These are phyloP conservation scores for Trichechus manatus DNA, from an alignment of 2,113 vertebrate species.

Conservation along the genomic window DNA sequence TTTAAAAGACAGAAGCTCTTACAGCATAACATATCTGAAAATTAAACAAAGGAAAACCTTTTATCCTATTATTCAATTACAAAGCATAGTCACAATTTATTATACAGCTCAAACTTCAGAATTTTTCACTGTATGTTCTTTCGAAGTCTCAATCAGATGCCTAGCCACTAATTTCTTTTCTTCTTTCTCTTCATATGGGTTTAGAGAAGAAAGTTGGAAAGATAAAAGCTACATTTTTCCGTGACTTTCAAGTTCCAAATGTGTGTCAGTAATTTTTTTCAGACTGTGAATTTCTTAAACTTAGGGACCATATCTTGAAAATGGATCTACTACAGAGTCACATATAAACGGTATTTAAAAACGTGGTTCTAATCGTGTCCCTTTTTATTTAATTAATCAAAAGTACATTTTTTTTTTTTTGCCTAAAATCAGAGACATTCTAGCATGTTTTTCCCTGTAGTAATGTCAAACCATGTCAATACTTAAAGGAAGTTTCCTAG, in stretches of 20 bases:
- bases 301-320: background rate
- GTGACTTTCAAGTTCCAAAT: constrained; percentile 43
- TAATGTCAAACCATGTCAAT: background rate
- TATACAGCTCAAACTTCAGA: background rate
- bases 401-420: background rate
- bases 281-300: constrained; percentile 17
- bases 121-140: background rate
- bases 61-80: background rate
- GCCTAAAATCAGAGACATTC: background rate
- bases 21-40: background rate
- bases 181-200: background rate
- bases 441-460: background rate
- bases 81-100: constrained; percentile 21
- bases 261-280: background rate
- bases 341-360: background rate
- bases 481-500: background rate
- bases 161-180: background rate
- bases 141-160: background rate
- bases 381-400: constrained; percentile 39
- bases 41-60: background rate
- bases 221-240: background rate
- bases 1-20: background rate
- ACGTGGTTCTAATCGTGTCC: background rate
- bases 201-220: background rate
- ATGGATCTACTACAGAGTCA: background rate